phyloP scores from a whole-genome alignment of 2,888 invertebrate genomes.

The Hartigia nigra region DNA sequence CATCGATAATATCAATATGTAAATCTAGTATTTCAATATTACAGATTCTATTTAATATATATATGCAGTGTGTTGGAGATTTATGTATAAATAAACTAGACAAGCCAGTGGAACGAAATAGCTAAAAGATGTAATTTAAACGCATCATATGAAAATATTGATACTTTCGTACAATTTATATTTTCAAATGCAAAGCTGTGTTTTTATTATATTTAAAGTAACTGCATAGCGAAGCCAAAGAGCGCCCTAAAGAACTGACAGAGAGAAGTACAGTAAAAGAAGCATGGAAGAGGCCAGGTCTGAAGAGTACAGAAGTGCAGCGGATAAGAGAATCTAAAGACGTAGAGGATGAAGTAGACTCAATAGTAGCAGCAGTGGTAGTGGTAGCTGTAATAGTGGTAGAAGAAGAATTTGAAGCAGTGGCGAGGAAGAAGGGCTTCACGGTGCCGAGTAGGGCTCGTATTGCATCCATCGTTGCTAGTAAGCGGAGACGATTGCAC shows the following conservation, averaged over 20 bases:
- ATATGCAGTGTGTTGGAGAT: not conserved
- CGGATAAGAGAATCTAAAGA: not conserved
- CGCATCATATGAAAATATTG: not conserved
- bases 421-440: conserved; percentile 37
- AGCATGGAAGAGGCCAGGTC: not conserved
- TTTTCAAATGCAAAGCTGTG: not conserved
- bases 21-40: too few relatives aligned
- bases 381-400: not conserved
- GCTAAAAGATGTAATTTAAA: not conserved
- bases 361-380: not conserved
- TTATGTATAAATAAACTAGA: not conserved
- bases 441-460: conserved; percentile 44
- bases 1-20: not conserved
- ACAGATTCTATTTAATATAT: too few relatives aligned
- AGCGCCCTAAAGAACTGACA: not conserved
- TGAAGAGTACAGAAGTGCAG: not conserved
- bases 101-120: not conserved
- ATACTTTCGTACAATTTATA: not conserved
- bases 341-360: not conserved
- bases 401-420: conserved; percentile 5
- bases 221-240: not conserved
- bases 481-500: conserved; percentile 60
- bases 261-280: not conserved
- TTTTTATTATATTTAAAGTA: not conserved
- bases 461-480: conserved; percentile 57